Evolutionary conservation across 2,888 invertebrate genomes (phyloP).

Genomic region (Nebria brevicollis): DNA sequence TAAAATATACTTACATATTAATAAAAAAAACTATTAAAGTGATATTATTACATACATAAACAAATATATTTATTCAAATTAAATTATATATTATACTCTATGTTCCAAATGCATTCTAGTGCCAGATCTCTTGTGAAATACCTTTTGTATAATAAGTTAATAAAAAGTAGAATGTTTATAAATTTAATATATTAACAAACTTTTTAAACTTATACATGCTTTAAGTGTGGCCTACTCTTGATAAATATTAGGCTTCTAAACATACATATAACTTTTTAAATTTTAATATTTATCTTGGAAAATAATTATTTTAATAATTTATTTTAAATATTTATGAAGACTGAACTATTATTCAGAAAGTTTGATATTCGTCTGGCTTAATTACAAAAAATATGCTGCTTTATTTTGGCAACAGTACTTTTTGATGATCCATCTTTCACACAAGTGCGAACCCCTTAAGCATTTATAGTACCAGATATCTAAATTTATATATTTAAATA

Average conservation of each 20-base stretch:
- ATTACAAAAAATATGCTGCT: too few relatives aligned
- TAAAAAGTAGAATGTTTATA: background rate
- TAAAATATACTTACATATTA: background rate
- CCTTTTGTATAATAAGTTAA: background rate
- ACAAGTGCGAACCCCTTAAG: too few relatives aligned
- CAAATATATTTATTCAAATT: background rate
- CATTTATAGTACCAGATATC: too few relatives aligned
- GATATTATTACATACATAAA: background rate
- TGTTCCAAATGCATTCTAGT: background rate
- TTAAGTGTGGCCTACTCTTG: background rate
- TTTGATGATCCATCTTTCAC: too few relatives aligned
- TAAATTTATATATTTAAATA: too few relatives aligned
- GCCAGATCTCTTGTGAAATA: background rate
- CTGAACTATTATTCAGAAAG: background rate
- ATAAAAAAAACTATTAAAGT: background rate
- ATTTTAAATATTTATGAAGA: background rate
- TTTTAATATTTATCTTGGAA: background rate
- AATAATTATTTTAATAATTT: background rate
- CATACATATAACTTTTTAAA: background rate
- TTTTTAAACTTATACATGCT: background rate
- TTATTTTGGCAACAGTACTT: too few relatives aligned
- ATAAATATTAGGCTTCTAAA: background rate
- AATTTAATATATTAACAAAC: background rate
- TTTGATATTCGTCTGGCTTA: too few relatives aligned
- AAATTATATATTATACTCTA: background rate